Conservation (phyloP, 1,140 invertebrate species). For the Ostrea edulis region DNA sequence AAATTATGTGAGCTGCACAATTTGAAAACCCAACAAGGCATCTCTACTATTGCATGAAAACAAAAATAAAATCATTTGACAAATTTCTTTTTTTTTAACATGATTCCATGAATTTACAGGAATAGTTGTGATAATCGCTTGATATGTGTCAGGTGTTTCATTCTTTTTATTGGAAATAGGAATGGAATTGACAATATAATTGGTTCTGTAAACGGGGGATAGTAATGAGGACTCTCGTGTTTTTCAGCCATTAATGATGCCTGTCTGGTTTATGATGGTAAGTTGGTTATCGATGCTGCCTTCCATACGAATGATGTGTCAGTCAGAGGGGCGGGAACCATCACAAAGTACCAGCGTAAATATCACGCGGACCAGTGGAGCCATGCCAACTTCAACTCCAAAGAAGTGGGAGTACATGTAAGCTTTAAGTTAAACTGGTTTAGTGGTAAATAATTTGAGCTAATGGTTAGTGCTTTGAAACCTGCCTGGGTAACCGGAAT, state of each 20-base stretch:
- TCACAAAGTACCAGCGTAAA: slow-evolving; percentile 81
- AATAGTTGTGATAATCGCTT: neutral
- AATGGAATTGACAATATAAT: neutral
- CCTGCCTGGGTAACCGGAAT: too few relatives aligned
- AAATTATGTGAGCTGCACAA: too few relatives aligned
- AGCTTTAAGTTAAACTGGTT: slow-evolving; percentile 47
- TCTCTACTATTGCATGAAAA: neutral
- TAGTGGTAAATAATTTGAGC: too few relatives aligned
- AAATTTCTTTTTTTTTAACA: neutral
- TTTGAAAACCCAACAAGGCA: too few relatives aligned
- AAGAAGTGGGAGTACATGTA: slow-evolving; percentile 78
- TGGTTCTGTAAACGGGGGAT: neutral
- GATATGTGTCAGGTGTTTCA: neutral
- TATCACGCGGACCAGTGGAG: slow-evolving; percentile 79
- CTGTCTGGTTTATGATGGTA: slow-evolving; percentile 86
- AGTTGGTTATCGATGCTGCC: slow-evolving; percentile 84
- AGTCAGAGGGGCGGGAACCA: slow-evolving; percentile 86
- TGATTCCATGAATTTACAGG: neutral
- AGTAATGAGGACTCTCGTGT: slow-evolving; percentile 6
- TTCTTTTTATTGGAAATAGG: neutral
- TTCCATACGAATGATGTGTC: slow-evolving; percentile 86
- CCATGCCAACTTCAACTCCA: slow-evolving; percentile 79
- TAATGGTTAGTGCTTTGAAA: too few relatives aligned
- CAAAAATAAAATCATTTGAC: neutral
- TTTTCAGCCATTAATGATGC: slow-evolving; percentile 84